Conservation (phyloP, 2,797 vertebrate genomes). For the Protonibea diacanthus region DNA sequence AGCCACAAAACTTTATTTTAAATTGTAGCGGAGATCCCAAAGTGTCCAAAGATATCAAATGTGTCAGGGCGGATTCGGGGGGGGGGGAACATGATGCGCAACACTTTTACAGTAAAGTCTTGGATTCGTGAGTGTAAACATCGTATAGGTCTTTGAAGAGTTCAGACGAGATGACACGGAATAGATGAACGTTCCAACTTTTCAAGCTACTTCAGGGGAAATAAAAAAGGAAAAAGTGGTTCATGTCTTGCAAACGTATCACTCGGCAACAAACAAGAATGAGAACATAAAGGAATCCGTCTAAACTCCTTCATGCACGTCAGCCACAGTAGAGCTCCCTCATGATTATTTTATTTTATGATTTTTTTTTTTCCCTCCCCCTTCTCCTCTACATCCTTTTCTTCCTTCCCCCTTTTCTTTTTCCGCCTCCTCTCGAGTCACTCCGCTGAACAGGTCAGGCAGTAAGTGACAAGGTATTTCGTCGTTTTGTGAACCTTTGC, state of each 20-base stretch:
- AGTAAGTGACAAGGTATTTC: conserved; percentile 91
- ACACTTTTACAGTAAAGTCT: neutral
- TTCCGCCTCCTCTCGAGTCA: conserved; percentile 48
- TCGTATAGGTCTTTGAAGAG: neutral
- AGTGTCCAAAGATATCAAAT: conserved; percentile 3
- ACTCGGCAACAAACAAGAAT: conserved; percentile 35
- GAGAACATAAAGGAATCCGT: conserved; percentile 21
- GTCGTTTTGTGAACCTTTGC: conserved; percentile 90
- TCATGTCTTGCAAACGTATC: conserved; percentile 1
- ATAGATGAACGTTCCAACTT: neutral
- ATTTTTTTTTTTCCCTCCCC: neutral
- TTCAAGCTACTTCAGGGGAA: neutral
- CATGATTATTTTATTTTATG: conserved; percentile 60
- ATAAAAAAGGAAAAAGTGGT: neutral
- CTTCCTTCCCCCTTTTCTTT: neutral
- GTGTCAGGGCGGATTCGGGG: neutral
- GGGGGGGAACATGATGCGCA: neutral
- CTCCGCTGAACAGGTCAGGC: conserved; percentile 84
- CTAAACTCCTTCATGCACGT: conserved; percentile 35
- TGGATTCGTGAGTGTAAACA: neutral
- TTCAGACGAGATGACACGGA: neutral
- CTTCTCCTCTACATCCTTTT: neutral
- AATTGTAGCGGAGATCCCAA: neutral
- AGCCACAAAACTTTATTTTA: conserved; percentile 10
- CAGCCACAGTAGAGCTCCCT: conserved; percentile 34